Evolutionary conservation across 2,888 invertebrate genomes (phyloP).

Genomic region (Erpobdella octoculata): DNA sequence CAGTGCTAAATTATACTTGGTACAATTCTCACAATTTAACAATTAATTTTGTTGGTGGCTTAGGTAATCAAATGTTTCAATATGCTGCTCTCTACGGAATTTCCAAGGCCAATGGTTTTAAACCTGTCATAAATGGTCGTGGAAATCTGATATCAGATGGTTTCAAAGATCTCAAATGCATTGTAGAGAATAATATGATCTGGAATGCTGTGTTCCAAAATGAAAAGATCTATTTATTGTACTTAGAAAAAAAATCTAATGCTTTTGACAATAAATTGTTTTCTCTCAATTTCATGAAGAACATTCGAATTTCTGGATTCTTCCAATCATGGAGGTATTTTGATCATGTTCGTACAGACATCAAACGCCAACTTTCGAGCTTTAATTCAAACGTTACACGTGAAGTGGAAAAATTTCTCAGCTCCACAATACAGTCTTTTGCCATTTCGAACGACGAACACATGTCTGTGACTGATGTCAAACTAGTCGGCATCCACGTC

Average conservation of each 20-base stretch:
- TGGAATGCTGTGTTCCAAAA: slow-evolving; percentile 13
- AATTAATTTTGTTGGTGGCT: slow-evolving; percentile 33
- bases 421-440: not conserved
- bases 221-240: slow-evolving; percentile 27
- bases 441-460: not conserved
- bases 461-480: not conserved
- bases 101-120: slow-evolving; percentile 35
- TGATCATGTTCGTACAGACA: slow-evolving; percentile 35
- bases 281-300: slow-evolving; percentile 35
- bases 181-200: not conserved
- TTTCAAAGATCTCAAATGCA: not conserved
- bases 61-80: slow-evolving; percentile 38
- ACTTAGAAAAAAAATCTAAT: slow-evolving; percentile 31
- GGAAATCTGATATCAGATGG: not conserved
- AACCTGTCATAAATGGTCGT: slow-evolving; percentile 24
- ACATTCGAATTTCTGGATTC: slow-evolving; percentile 35
- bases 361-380: slow-evolving; percentile 33
- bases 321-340: slow-evolving; percentile 39
- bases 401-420: slow-evolving; percentile 27
- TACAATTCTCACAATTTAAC: slow-evolving; percentile 37
- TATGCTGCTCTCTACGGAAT: slow-evolving; percentile 37
- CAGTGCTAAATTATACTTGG: slow-evolving; percentile 32
- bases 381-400: slow-evolving; percentile 26
- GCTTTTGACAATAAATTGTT: slow-evolving; percentile 34
- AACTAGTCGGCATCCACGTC: slow-evolving; percentile 37